phyloP scores from a whole-genome alignment of 2,797 vertebrate genomes.

The Rhinichthys osculus region DNA sequence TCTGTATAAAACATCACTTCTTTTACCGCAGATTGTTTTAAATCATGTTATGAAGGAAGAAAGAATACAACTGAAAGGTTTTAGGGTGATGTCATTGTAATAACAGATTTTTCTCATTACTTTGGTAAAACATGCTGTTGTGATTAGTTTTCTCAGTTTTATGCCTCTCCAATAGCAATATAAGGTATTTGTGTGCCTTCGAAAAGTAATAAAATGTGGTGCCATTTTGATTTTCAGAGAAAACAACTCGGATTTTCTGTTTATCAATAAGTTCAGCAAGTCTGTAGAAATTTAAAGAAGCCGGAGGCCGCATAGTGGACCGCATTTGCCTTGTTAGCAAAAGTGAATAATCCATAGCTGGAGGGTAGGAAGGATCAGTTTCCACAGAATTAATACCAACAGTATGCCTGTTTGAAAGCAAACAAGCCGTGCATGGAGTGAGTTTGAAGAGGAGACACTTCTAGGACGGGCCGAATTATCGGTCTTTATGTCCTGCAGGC shows the following conservation, averaged over 20 bases:
- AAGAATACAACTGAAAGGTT: slow-evolving; percentile 34
- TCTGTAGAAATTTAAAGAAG: slow-evolving; percentile 17
- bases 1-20: slow-evolving; percentile 28
- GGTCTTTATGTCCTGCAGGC: slow-evolving; percentile 52
- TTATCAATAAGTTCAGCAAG: slow-evolving; percentile 17
- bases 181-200: slow-evolving; percentile 2
- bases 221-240: background rate
- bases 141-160: slow-evolving; percentile 43
- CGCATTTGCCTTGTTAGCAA: slow-evolving; percentile 36
- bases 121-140: slow-evolving; percentile 36
- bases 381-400: slow-evolving; percentile 52
- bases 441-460: slow-evolving; percentile 42
- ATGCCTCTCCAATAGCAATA: slow-evolving; percentile 31
- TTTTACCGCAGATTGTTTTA: slow-evolving; percentile 45
- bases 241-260: slow-evolving; percentile 13
- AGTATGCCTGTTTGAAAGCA: slow-evolving; percentile 28
- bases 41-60: slow-evolving; percentile 31
- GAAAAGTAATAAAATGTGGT: slow-evolving; percentile 26
- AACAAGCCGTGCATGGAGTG: slow-evolving; percentile 31
- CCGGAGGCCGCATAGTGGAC: background rate
- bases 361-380: slow-evolving; percentile 66
- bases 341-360: slow-evolving; percentile 62
- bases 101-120: slow-evolving; percentile 44
- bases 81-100: slow-evolving; percentile 42
- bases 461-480: slow-evolving; percentile 65